Evolutionary conservation across 2,888 invertebrate species (phyloP).

Genomic region (Morinoia aosen): DNA sequence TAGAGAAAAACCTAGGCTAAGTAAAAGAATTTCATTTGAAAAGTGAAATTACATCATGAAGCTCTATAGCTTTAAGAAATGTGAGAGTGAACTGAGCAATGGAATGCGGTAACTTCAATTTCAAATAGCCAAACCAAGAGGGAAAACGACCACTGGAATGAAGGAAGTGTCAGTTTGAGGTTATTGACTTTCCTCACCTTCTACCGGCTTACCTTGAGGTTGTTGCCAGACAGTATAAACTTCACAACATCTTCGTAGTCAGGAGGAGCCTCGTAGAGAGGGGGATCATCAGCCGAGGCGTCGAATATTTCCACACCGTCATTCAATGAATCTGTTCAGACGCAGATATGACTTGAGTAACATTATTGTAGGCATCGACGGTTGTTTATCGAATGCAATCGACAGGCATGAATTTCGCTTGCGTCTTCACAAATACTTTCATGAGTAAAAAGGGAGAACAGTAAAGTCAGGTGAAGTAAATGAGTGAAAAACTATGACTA

Average conservation of each 20-base stretch:
- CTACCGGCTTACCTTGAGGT: conserved; percentile 60
- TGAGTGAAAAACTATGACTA: too few relatives aligned
- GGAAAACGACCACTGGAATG: not conserved
- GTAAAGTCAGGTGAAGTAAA: too few relatives aligned
- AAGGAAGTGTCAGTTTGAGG: not conserved
- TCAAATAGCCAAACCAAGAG: not conserved
- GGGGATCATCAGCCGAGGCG: conserved; percentile 77
- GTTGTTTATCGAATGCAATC: not conserved
- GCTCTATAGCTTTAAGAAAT: not conserved
- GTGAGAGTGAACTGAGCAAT: not conserved
- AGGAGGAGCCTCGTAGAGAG: conserved; percentile 81
- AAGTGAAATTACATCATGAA: not conserved
- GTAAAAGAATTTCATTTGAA: not conserved
- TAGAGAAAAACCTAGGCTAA: not conserved
- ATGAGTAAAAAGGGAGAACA: not conserved
- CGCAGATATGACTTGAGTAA: not conserved
- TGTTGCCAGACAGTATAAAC: conserved; percentile 65
- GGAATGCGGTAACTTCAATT: not conserved
- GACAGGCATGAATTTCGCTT: not conserved
- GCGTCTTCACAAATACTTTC: not conserved
- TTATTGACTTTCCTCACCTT: not conserved
- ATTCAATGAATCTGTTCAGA: conserved; percentile 56
- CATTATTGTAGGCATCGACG: not conserved
- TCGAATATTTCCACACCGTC: conserved; percentile 73
- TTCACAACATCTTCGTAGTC: conserved; percentile 80